Evolutionary conservation across 1,140 invertebrate genomes (phyloP).

Genomic region (Rhagoletis zephyria): DNA sequence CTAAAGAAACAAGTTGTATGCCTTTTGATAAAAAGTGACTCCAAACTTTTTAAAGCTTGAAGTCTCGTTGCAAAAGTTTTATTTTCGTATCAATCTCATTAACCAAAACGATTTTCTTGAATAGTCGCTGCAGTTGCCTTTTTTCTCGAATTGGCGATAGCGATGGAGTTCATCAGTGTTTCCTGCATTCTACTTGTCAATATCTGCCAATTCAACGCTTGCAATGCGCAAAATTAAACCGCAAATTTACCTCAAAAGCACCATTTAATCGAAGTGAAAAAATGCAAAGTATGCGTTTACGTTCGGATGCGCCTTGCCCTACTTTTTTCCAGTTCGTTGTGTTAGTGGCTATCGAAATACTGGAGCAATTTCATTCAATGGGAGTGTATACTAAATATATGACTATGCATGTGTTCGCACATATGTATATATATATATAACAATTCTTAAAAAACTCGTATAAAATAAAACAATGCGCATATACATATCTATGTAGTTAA

Average conservation of each 20-base stretch:
- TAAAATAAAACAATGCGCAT: neutral
- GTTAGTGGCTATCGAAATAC: neutral
- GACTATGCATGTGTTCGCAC: neutral
- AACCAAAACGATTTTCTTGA: too few relatives aligned
- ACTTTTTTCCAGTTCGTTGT: neutral
- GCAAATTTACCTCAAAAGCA: slow-evolving; percentile 33
- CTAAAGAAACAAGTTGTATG: too few relatives aligned
- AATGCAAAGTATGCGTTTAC: slow-evolving; percentile 26
- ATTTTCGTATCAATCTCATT: too few relatives aligned
- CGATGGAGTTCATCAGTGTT: neutral
- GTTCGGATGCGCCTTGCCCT: slow-evolving; percentile 2
- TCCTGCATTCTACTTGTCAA: too few relatives aligned
- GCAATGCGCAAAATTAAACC: slow-evolving; percentile 28
- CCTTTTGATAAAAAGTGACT: too few relatives aligned
- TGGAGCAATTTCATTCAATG: neutral
- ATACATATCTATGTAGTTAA: too few relatives aligned
- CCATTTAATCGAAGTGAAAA: slow-evolving; percentile 41
- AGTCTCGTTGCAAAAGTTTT: too few relatives aligned
- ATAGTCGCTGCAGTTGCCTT: too few relatives aligned
- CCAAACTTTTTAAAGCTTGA: too few relatives aligned
- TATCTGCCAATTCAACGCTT: neutral
- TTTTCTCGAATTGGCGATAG: too few relatives aligned
- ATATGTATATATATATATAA: neutral
- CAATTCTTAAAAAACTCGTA: neutral
- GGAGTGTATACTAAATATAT: neutral